phyloP scores from a whole-genome alignment of 2,797 vertebrate species.

The Hippoglossus hippoglossus region DNA sequence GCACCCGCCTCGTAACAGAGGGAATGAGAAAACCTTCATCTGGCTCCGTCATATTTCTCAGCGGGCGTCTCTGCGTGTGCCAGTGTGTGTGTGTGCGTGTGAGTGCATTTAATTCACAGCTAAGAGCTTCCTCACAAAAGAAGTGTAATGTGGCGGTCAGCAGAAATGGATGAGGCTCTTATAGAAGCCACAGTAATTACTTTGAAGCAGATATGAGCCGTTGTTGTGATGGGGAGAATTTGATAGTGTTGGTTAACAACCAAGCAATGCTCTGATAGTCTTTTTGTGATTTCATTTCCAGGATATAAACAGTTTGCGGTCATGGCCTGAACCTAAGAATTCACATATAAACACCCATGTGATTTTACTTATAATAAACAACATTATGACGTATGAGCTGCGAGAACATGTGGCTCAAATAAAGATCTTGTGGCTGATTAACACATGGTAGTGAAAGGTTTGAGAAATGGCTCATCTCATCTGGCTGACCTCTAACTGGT shows the following conservation, averaged over 20 bases:
- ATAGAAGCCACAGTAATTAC: conserved; percentile 47
- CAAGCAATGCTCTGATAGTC: conserved; percentile 39
- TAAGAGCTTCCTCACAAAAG: conserved; percentile 51
- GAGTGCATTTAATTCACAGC: conserved; percentile 19
- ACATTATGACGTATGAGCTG: conserved; percentile 6
- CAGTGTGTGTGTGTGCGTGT: conserved; percentile 7
- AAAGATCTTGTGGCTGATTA: conserved; percentile 47
- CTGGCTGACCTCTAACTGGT: conserved; percentile 57
- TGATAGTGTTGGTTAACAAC: conserved; percentile 37
- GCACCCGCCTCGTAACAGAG: conserved; percentile 40
- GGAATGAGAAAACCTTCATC: conserved; percentile 57
- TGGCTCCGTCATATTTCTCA: conserved; percentile 47
- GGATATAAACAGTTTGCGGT: conserved; percentile 2
- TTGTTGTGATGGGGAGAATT: conserved; percentile 28
- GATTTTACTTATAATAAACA: conserved; percentile 31
- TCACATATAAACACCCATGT: conserved; percentile 11
- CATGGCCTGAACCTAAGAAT: conserved; percentile 16
- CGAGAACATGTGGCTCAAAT: conserved; percentile 43
- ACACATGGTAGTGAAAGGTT: conserved; percentile 38
- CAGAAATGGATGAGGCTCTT: conserved; percentile 49
- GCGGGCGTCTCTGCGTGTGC: conserved; percentile 16
- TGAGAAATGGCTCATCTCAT: conserved; percentile 65
- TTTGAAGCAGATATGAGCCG: conserved; percentile 38
- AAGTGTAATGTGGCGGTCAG: conserved; percentile 46
- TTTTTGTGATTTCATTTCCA: conserved; percentile 46